phyloP scores from a whole-genome alignment of 1,140 invertebrate species.

The Caenorhabditis brenneri region DNA sequence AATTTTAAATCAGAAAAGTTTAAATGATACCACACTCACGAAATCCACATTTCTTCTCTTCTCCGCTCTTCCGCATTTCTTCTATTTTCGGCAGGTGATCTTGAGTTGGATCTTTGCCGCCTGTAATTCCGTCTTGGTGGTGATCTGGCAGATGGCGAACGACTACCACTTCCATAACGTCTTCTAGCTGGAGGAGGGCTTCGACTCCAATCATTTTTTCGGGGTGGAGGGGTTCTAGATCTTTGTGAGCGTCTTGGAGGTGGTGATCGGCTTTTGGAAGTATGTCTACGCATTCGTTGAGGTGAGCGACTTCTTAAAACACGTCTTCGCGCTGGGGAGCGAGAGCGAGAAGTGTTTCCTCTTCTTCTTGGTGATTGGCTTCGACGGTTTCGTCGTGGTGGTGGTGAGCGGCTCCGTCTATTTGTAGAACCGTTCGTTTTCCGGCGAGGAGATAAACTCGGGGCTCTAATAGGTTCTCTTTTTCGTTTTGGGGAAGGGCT shows the following conservation, averaged over 20 bases:
- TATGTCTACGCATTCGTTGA: neutral
- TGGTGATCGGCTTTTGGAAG: conserved; percentile 13
- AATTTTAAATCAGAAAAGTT: conserved; percentile 44
- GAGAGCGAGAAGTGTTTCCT: neutral
- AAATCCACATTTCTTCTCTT: conserved; percentile 37
- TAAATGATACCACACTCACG: neutral
- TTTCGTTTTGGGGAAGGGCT: neutral
- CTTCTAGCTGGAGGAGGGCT: neutral
- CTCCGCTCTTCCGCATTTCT: conserved; percentile 18
- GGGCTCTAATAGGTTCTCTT: conserved; percentile 12
- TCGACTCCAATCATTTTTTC: neutral
- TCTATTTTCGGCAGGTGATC: neutral
- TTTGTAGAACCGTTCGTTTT: neutral
- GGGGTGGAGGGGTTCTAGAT: neutral
- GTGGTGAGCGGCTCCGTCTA: neutral
- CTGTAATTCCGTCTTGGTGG: neutral
- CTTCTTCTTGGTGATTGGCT: neutral
- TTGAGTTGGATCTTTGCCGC: neutral
- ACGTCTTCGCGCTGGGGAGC: neutral
- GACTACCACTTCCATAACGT: neutral
- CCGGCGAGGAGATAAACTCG: neutral
- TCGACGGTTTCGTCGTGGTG: neutral
- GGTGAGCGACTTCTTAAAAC: neutral
- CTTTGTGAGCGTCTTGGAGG: neutral
- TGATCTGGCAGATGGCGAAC: neutral